Evolutionary conservation across 1,140 invertebrate genomes (phyloP).

Genomic region (Drosophila rhopaloa): DNA sequence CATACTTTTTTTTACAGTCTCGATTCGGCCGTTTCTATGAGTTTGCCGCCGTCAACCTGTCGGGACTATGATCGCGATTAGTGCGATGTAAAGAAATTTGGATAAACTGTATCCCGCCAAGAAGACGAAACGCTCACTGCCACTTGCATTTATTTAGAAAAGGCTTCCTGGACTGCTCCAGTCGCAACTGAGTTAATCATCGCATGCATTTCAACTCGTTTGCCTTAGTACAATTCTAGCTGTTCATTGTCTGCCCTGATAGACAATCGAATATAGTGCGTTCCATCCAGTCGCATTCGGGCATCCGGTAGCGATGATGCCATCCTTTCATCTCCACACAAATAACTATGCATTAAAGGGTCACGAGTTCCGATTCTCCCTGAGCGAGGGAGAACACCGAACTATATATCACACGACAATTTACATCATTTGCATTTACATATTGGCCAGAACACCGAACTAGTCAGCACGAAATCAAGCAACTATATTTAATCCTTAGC

Average conservation of each 20-base stretch:
- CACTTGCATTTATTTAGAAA: slow-evolving; percentile 53
- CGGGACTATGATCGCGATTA: slow-evolving; percentile 81
- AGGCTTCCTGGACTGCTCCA: slow-evolving; percentile 29
- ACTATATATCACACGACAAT: slow-evolving; percentile 55
- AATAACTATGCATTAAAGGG: slow-evolving; percentile 64
- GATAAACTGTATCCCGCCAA: slow-evolving; percentile 71
- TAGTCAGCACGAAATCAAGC: slow-evolving; percentile 56
- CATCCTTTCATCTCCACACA: slow-evolving; percentile 22
- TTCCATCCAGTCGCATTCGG: slow-evolving; percentile 53
- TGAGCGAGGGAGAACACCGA: slow-evolving; percentile 68
- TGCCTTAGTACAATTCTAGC: slow-evolving; percentile 59
- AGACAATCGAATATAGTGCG: slow-evolving; percentile 84
- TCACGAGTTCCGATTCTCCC: slow-evolving; percentile 79
- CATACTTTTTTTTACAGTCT: slow-evolving; percentile 43
- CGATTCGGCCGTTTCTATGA: slow-evolving; percentile 84
- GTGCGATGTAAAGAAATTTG: slow-evolving; percentile 36
- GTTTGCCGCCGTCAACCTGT: slow-evolving; percentile 78
- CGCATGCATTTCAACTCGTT: slow-evolving; percentile 35
- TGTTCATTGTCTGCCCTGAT: slow-evolving; percentile 83
- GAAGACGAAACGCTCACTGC: slow-evolving; percentile 63
- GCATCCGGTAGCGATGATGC: slow-evolving; percentile 8
- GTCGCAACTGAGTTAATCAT: slow-evolving; percentile 23
- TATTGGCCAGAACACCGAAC: slow-evolving; percentile 59
- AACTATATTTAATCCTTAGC: slow-evolving; percentile 45
- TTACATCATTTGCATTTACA: slow-evolving; percentile 60